Evolutionary conservation across 2,797 vertebrate genomes (phyloP).

Genomic region (Emydoidea blandingii): DNA sequence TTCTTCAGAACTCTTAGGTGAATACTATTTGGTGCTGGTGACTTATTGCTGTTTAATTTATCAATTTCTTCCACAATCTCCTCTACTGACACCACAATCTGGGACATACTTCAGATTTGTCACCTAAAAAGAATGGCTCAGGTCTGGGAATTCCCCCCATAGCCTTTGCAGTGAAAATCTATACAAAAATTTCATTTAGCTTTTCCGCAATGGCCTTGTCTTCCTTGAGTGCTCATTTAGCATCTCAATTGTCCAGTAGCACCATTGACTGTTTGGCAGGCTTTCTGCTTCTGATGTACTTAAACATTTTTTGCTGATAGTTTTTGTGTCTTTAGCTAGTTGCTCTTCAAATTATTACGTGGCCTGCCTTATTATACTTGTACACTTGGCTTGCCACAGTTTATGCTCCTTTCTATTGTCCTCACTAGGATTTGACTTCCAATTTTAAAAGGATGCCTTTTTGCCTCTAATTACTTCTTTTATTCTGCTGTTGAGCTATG

Average conservation of each 20-base stretch:
- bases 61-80: too few species aligned
- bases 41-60: too few species aligned
- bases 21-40: too few species aligned
- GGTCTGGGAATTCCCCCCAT: not conserved
- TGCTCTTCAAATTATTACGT: not conserved
- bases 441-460: not conserved
- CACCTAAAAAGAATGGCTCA: not conserved
- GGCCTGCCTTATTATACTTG: not conserved
- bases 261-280: not conserved
- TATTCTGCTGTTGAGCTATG: not conserved
- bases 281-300: not conserved
- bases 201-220: not conserved
- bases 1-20: too few species aligned
- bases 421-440: not conserved
- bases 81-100: too few species aligned
- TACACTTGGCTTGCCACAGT: not conserved
- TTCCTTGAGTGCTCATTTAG: not conserved
- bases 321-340: not conserved
- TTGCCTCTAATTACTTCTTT: not conserved
- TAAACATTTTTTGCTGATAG: not conserved
- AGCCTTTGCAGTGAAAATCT: not conserved
- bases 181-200: too few species aligned
- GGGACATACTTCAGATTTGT: not conserved
- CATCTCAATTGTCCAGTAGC: not conserved
- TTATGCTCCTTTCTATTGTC: not conserved